Conservation (phyloP, 2,113 vertebrate genomes). For the Lasiurus borealis region DNA sequence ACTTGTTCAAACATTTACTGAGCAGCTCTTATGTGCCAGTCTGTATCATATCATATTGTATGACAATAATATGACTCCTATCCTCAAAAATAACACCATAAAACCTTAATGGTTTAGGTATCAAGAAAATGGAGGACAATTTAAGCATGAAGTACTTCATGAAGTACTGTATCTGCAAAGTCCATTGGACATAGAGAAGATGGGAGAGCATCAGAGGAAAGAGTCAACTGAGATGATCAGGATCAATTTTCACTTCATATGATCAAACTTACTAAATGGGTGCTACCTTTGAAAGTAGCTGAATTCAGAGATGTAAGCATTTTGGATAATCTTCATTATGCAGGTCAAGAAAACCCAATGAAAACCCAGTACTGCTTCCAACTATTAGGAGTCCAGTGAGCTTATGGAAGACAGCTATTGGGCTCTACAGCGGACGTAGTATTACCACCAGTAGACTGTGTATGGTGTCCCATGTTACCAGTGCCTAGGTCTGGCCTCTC, state of each 20-base stretch:
- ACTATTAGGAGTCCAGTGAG: background rate
- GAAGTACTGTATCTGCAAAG: background rate
- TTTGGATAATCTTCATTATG: background rate
- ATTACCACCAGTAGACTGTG: no score
- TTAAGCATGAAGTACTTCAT: background rate
- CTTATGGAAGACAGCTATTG: background rate
- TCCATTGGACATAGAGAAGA: background rate
- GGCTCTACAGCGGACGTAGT: background rate
- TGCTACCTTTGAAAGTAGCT: background rate
- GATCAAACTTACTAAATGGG: background rate
- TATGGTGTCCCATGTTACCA: background rate
- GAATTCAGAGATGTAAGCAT: background rate
- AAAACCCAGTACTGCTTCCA: background rate
- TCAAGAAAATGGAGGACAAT: background rate
- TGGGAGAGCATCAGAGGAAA: background rate
- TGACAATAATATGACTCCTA: background rate
- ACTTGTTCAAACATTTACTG: background rate
- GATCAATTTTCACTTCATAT: background rate
- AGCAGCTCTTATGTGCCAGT: background rate
- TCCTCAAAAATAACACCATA: background rate
- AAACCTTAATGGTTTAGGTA: background rate
- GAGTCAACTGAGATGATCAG: background rate
- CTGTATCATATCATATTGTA: background rate
- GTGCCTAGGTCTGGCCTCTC: background rate
- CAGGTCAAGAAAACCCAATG: background rate